Percentiles rank a stretch among this genome's conserved stretches.
Evolutionary conservation across 2,113 vertebrate genomes (phyloP).

Genomic region (Cyanoliseus patagonus): DNA sequence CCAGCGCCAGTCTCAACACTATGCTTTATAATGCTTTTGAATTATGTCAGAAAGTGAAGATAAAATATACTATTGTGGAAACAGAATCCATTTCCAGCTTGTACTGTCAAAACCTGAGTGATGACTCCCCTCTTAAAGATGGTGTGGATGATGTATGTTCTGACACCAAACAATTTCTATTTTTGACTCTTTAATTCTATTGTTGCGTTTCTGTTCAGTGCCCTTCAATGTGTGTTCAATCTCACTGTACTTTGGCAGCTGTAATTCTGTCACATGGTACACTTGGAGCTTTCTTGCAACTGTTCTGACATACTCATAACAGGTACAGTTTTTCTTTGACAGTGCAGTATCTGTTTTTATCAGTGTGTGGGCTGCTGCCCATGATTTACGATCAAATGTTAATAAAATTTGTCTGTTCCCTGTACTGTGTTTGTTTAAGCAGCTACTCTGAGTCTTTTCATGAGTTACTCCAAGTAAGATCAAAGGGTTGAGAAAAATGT

Average conservation of each 20-base stretch:
- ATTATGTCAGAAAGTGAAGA: neutral
- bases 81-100: neutral
- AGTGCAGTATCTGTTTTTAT: conserved; percentile 5
- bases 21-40: neutral
- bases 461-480: conserved; percentile 61
- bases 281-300: neutral
- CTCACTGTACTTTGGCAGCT: neutral
- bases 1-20: neutral
- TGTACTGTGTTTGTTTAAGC: conserved; percentile 62
- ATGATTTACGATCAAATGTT: conserved; percentile 56
- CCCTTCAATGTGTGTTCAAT: neutral
- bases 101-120: conserved; percentile 26
- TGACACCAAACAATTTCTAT: neutral
- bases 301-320: neutral
- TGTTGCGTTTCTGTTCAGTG: neutral
- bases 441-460: conserved; percentile 52
- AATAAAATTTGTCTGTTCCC: conserved; percentile 61
- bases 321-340: conserved; percentile 17
- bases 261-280: neutral
- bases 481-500: conserved; percentile 66
- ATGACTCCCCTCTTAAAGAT: neutral
- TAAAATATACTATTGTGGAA: neutral
- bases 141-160: neutral
- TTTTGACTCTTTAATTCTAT: conserved; percentile 21
- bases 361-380: neutral